Conservation (phyloP, 35 echinoderm and acorn worm genomes). For the Chiridota heheva region DNA sequence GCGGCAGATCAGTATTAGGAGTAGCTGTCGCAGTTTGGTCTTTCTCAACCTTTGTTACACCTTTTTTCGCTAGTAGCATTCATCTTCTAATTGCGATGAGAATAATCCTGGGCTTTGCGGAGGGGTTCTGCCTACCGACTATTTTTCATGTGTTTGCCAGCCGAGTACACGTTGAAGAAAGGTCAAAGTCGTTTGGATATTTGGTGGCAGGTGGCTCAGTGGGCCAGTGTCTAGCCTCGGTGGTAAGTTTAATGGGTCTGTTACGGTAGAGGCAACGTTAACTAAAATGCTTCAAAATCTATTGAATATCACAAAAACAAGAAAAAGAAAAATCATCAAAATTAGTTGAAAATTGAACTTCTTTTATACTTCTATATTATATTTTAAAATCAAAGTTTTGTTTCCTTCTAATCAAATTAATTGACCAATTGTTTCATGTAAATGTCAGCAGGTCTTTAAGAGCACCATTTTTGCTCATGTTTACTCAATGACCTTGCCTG, state of each 20-base stretch:
- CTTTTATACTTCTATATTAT: too few relatives aligned
- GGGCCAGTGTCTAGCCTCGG: conserved; percentile 81
- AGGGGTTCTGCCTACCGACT: conserved; percentile 87
- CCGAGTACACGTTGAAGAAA: conserved; percentile 72
- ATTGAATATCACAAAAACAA: too few relatives aligned
- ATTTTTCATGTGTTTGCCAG: conserved; percentile 92
- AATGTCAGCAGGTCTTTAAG: too few relatives aligned
- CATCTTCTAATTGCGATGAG: conserved; percentile 66
- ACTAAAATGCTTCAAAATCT: too few relatives aligned
- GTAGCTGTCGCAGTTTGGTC: conserved; percentile 91
- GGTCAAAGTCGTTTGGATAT: conserved; percentile 92
- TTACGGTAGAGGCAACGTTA: too few relatives aligned
- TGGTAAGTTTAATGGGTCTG: conserved; percentile 62
- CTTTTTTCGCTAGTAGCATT: conserved; percentile 46
- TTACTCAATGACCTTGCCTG: too few relatives aligned
- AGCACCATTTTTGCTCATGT: too few relatives aligned
- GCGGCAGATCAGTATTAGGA: conserved; percentile 64
- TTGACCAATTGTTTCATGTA: too few relatives aligned
- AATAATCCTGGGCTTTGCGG: conserved; percentile 87
- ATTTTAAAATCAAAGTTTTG: too few relatives aligned
- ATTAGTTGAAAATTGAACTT: too few relatives aligned
- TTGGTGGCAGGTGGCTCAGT: conserved; percentile 86
- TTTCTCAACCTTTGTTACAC: conserved; percentile 88
- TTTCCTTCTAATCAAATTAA: too few relatives aligned
- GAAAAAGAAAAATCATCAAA: too few relatives aligned